Base-by-base conservation (phyloP, 2,113 vertebrate genomes). In the Acanthochromis polyacanthus region DNA sequence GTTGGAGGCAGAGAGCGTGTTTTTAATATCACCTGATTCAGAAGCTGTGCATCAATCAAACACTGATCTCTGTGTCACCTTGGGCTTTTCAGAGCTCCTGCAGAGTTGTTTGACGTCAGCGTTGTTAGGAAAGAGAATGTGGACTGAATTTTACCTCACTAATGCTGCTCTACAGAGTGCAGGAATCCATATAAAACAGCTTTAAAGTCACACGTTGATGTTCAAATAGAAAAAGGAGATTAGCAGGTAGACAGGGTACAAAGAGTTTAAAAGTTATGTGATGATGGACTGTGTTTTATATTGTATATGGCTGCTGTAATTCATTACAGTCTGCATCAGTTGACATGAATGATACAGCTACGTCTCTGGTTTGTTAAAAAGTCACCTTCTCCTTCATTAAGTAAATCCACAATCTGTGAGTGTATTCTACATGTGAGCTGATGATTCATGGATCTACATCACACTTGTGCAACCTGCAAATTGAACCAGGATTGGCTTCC, bases 21-120 rank as follows among this genome's bases (percentile, higher is more conserved):
- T 22, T 89, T 77, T 71, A 57, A 82, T 67, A 56, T 52, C 6
- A 43, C 46, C 61, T 82, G 63, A 75, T 78, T 63, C 62, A 80
- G 67, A 80, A 70, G 66, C 80, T 64, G 58, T 70, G 66, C 77
- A 75, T 91, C 83, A 80, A 62, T 91, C 81, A 88, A 52, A 70
- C 46, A 12, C 15, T 79, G 65, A 80, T 86, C 77, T 84, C 45
- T 70, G 75, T 69, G 79, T 89, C 86, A 89, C 89, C 80, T 87
- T 90, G 83, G 71, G 84, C 59, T 80, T 85, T 80, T 75, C 50
- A 66, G 58, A 83, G 81, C 59, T 75, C 62, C 71, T 71, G 74
- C 75, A 55, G 80, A 52, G 63, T 22, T 40, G 71, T 82, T 84
- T 87, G 81, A 88, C 68, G 52, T 89, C 88, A 90, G 23, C 16